Evolutionary conservation across 37 sponge, comb jelly and placozoan species (phyloP).

Genomic region (Axinella damicornis): DNA sequence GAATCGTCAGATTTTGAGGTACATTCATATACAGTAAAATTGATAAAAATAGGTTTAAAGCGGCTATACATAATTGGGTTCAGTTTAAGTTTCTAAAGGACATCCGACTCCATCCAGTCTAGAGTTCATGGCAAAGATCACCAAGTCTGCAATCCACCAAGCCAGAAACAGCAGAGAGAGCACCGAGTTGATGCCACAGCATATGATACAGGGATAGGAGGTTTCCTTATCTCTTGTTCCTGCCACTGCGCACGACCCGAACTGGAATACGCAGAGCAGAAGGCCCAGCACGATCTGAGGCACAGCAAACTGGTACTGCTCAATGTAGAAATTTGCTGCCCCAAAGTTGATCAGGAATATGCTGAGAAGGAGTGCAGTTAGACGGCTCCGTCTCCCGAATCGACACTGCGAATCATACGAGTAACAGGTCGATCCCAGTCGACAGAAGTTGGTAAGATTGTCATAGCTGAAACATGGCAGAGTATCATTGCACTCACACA

Average conservation of each 20-base stretch:
- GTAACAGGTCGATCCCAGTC: conserved; percentile 14
- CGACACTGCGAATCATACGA: conserved; percentile 37
- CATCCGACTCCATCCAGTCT: conserved; percentile 65
- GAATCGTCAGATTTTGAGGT: too few relatives aligned
- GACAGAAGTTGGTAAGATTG: conserved; percentile 17
- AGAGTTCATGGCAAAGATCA: conserved; percentile 68
- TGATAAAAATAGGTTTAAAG: too few relatives aligned
- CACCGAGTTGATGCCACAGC: conserved; percentile 61
- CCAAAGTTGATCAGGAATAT: conserved; percentile 82
- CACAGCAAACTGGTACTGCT: conserved; percentile 67
- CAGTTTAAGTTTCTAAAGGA: conserved; percentile 3
- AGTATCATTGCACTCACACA: conserved; percentile 19
- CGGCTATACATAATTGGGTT: too few relatives aligned
- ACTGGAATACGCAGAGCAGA: conserved; percentile 63
- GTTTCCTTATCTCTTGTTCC: conserved; percentile 38
- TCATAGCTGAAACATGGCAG: too few relatives aligned
- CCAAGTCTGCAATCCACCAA: conserved; percentile 89
- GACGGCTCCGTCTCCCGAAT: conserved; percentile 7
- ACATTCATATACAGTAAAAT: too few relatives aligned
- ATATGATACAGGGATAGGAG: conserved; percentile 51
- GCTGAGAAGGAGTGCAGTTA: conserved; percentile 67
- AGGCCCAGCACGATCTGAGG: conserved; percentile 81
- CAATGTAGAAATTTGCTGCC: conserved; percentile 89
- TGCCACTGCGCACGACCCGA: conserved; percentile 64
- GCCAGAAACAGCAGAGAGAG: conserved; percentile 62